Evolutionary conservation across 2,888 invertebrate genomes (phyloP).

Genomic region (Embidobia sp.): DNA sequence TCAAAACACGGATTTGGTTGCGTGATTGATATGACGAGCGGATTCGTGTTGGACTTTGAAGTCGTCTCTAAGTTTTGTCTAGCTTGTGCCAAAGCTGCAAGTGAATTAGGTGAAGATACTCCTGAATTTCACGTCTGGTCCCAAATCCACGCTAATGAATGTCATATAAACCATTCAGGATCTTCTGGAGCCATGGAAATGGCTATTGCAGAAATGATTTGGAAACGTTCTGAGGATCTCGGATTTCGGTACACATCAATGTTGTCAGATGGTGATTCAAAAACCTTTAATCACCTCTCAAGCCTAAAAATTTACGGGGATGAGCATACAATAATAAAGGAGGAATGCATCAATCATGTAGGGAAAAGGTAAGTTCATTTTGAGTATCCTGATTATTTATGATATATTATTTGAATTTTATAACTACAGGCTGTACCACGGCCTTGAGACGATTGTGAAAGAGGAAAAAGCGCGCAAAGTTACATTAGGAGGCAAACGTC

Average conservation of each 20-base stretch:
- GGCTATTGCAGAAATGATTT: slow-evolving; percentile 42
- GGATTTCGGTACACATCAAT: slow-evolving; percentile 51
- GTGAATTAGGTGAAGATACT: slow-evolving; percentile 13
- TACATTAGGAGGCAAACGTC: slow-evolving; percentile 30
- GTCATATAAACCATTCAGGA: slow-evolving; percentile 22
- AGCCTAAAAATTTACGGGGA: slow-evolving; percentile 45
- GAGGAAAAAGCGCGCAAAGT: slow-evolving; percentile 37
- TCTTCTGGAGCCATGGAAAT: slow-evolving; percentile 59
- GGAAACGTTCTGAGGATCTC: slow-evolving; percentile 41
- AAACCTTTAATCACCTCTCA: slow-evolving; percentile 45
- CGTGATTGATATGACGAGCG: slow-evolving; percentile 51
- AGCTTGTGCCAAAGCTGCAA: slow-evolving; percentile 43
- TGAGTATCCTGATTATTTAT: slow-evolving; percentile 1
- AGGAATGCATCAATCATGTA: slow-evolving; percentile 62
- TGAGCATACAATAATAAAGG: slow-evolving; percentile 38
- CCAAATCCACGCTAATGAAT: slow-evolving; percentile 49
- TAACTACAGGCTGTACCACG: slow-evolving; percentile 25
- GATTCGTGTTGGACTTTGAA: slow-evolving; percentile 59
- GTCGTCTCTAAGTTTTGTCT: slow-evolving; percentile 63
- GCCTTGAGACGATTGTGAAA: slow-evolving; percentile 16
- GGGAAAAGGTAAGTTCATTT: slow-evolving; percentile 34
- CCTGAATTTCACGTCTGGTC: slow-evolving; percentile 61
- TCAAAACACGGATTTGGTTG: slow-evolving; percentile 63
- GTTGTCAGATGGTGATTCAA: slow-evolving; percentile 52
- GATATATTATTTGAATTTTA: slow-evolving; percentile 3